Evolutionary conservation across 2,797 vertebrate genomes (phyloP).

Genomic region (Emydoidea blandingii): DNA sequence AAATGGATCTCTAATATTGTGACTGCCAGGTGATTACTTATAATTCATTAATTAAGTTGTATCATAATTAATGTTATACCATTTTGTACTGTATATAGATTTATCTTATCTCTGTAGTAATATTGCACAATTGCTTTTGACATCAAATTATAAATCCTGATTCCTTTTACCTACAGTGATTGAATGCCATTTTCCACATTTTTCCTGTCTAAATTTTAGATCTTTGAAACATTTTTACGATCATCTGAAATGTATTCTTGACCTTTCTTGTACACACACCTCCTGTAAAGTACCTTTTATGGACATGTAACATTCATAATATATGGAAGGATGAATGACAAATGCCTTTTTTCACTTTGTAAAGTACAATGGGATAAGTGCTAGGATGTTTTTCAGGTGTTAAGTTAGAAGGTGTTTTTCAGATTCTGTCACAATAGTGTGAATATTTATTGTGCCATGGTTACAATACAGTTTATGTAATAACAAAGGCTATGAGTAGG

Average conservation of each 20-base stretch:
- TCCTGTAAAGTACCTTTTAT: not conserved
- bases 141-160: not conserved
- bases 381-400: not conserved
- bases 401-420: not conserved
- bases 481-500: not conserved
- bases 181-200: not conserved
- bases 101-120: not conserved
- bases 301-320: not conserved
- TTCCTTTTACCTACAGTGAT: not conserved
- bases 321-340: not conserved
- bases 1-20: not conserved
- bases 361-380: not conserved
- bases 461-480: not conserved
- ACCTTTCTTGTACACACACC: not conserved
- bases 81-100: not conserved
- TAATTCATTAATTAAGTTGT: not conserved
- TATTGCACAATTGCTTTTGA: not conserved
- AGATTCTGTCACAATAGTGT: not conserved
- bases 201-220: not conserved
- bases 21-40: not conserved
- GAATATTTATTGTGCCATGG: not conserved
- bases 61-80: not conserved
- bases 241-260: not conserved
- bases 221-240: not conserved
- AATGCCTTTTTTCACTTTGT: not conserved